phyloP scores from a whole-genome alignment of 2,113 vertebrate genomes.

The Pogonocichla stellata region DNA sequence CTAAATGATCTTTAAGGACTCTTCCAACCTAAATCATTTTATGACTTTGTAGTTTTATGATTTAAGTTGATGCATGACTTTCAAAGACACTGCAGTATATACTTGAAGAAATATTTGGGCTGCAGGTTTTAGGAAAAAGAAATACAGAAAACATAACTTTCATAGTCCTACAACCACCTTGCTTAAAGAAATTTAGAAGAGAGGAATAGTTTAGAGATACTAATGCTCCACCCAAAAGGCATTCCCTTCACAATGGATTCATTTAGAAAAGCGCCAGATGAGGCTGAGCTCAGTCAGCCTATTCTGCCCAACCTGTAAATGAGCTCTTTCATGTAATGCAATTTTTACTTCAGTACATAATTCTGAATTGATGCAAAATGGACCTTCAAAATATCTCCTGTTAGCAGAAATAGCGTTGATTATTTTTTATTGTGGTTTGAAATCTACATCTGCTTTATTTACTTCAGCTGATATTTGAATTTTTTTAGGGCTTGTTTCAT shows the following conservation, averaged over 20 bases:
- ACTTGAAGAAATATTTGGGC: neutral
- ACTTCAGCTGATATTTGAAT: neutral
- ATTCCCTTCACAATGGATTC: neutral
- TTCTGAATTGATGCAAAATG: neutral
- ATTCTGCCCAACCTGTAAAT: neutral
- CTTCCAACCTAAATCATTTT: neutral
- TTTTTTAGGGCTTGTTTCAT: neutral
- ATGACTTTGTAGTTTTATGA: neutral
- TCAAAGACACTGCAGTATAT: neutral
- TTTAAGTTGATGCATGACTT: neutral
- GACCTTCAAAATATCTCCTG: neutral
- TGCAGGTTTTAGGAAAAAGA: neutral
- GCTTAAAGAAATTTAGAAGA: neutral
- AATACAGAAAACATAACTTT: neutral
- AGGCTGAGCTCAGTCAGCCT: neutral
- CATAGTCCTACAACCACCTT: neutral
- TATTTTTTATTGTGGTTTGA: neutral
- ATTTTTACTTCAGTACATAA: neutral
- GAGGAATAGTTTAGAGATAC: neutral
- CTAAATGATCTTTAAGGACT: neutral
- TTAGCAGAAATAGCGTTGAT: neutral
- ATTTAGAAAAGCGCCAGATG: neutral
- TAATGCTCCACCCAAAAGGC: neutral
- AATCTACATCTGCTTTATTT: neutral
- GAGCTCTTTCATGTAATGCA: accelerated